Percentiles rank a stretch among this genome's conserved stretches.
Conservation (phyloP, 53 echinoderm and acorn worm species). For the Actinopyga echinites region DNA sequence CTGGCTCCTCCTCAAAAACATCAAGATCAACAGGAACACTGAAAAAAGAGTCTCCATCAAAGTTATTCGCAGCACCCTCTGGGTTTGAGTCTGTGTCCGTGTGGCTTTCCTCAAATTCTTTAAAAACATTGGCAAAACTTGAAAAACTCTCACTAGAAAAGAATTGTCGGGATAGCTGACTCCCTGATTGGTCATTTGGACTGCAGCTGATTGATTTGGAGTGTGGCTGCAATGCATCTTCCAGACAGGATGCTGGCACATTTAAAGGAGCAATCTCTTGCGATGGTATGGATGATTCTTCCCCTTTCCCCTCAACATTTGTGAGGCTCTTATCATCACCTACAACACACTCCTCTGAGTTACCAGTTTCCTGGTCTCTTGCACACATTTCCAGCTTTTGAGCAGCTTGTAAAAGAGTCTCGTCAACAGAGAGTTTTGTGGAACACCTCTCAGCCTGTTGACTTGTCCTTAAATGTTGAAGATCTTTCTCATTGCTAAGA, state of each 20-base stretch:
- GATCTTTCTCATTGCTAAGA: constrained; percentile 10
- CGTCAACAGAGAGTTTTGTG: not conserved
- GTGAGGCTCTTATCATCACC: no score
- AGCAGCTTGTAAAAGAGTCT: constrained; percentile 10
- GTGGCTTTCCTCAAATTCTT: not conserved
- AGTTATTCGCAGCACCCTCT: not conserved
- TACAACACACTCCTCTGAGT: no score
- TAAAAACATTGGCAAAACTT: constrained; percentile 8
- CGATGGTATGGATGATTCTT: no score
- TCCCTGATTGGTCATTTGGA: not conserved
- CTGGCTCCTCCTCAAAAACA: not conserved
- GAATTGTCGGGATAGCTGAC: constrained; percentile 14
- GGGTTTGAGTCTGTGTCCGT: not conserved
- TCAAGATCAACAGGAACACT: constrained; percentile 11
- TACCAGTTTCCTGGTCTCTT: no score
- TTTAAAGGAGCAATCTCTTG: no score
- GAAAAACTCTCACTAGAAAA: constrained; percentile 12
- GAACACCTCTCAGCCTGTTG: not conserved
- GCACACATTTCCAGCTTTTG: constrained; percentile 11
- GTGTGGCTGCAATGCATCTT: no score
- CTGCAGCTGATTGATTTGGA: not conserved
- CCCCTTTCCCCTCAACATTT: no score
- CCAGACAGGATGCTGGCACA: no score
- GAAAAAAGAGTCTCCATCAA: constrained; percentile 22
- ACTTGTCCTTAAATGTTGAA: not conserved